Evolutionary conservation across 1,140 invertebrate species (phyloP).

Genomic region (Phocides pigmalion): DNA sequence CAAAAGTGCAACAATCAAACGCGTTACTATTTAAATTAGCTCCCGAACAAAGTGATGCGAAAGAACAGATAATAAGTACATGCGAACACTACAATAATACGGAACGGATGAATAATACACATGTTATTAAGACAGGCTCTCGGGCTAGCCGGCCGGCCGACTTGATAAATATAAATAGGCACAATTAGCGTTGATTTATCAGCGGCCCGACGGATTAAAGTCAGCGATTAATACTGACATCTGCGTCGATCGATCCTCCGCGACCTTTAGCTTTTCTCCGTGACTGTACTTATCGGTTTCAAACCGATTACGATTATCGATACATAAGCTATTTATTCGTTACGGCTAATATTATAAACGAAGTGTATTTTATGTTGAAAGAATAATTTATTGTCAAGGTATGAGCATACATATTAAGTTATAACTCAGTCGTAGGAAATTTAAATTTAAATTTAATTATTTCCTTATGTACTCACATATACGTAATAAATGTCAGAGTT

Average conservation of each 20-base stretch:
- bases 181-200: slow-evolving; percentile 74
- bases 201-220: slow-evolving; percentile 66
- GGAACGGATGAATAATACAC: neutral
- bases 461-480: too few species aligned
- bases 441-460: too few species aligned
- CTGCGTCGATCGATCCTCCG: slow-evolving; percentile 70
- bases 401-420: too few species aligned
- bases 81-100: too few species aligned
- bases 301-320: slow-evolving; percentile 27
- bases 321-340: slow-evolving; percentile 1
- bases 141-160: slow-evolving; percentile 28
- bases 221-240: slow-evolving; percentile 75
- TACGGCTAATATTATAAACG: neutral
- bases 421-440: too few species aligned
- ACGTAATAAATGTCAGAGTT: too few species aligned
- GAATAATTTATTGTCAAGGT: too few species aligned
- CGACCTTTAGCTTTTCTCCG: slow-evolving; percentile 71
- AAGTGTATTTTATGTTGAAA: neutral
- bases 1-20: too few species aligned
- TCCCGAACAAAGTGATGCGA: too few species aligned
- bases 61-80: too few species aligned
- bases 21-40: too few species aligned
- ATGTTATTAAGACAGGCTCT: neutral
- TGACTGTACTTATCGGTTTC: slow-evolving; percentile 61
- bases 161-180: slow-evolving; percentile 77